phyloP scores from a whole-genome alignment of 2,797 vertebrate species.

The Fistularia tabacaria region DNA sequence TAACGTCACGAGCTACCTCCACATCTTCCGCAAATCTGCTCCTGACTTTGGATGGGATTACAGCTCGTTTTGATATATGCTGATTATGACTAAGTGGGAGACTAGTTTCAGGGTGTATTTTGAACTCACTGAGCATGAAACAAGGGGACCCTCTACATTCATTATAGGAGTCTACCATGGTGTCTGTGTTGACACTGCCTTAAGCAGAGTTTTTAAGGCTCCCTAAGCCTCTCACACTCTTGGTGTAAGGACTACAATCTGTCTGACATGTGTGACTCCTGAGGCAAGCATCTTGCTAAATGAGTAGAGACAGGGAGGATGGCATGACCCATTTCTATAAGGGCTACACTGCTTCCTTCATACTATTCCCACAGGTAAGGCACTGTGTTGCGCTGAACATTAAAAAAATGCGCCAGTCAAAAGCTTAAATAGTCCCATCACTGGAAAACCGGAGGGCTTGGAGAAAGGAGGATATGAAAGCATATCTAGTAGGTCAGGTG shows the following conservation, averaged over 20 bases:
- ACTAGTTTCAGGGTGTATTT: constrained; percentile 50
- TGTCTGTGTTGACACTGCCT: constrained; percentile 60
- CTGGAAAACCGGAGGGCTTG: too few relatives aligned
- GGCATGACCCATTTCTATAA: constrained; percentile 63
- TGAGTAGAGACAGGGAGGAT: constrained; percentile 53
- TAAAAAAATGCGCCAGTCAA: constrained; percentile 9
- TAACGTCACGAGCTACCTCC: neutral
- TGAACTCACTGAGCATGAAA: constrained; percentile 60
- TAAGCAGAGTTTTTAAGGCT: too few relatives aligned
- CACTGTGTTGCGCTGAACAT: constrained; percentile 13
- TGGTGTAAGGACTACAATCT: constrained; percentile 49
- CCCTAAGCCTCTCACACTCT: too few relatives aligned
- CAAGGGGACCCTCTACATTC: constrained; percentile 54
- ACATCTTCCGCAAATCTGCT: constrained; percentile 10
- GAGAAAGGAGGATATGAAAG: neutral
- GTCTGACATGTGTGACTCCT: constrained; percentile 60
- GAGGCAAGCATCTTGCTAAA: constrained; percentile 60
- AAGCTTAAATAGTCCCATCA: neutral
- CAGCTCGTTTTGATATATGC: constrained; percentile 28
- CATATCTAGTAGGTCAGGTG: constrained; percentile 15
- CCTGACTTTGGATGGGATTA: constrained; percentile 12
- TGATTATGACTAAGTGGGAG: constrained; percentile 59
- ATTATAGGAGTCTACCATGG: constrained; percentile 61
- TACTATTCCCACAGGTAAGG: constrained; percentile 37
- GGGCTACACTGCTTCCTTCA: constrained; percentile 32